A percentile compares a stretch with the other conserved stretches of the same genome.
phyloP scores from a whole-genome alignment of 2,113 vertebrate species.

The Climacteris rufus region DNA sequence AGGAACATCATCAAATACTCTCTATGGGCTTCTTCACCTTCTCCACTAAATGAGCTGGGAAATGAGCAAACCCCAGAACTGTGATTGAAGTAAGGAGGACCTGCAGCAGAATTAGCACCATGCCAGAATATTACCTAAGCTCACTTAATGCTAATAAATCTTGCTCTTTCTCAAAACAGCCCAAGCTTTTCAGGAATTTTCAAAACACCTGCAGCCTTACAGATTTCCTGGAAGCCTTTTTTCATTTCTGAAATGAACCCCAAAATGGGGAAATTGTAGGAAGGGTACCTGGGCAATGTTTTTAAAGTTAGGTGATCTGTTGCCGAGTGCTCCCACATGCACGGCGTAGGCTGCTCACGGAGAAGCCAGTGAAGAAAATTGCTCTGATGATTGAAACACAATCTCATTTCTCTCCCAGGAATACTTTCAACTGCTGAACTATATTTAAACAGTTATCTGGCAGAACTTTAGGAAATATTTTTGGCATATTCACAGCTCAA shows the following conservation, averaged over 20 bases:
- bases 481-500: neutral
- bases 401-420: neutral
- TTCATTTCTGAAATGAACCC: neutral
- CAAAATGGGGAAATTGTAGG: neutral
- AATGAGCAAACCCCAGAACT: neutral
- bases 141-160: neutral
- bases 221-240: neutral
- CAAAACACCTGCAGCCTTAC: neutral
- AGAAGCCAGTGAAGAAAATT: slow-evolving; percentile 9
- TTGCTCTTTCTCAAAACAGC: neutral
- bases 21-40: neutral
- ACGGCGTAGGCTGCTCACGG: neutral
- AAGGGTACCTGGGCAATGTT: neutral
- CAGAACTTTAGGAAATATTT: neutral
- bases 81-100: neutral
- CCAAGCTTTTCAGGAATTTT: neutral
- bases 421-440: neutral
- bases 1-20: neutral
- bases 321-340: neutral
- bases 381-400: slow-evolving; percentile 26
- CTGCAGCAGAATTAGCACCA: neutral
- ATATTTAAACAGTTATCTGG: neutral
- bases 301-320: neutral
- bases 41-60: neutral
- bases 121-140: slow-evolving; percentile 17